Base-by-base conservation (phyloP, 2,888 invertebrate species). In the Zaprionus obscuricornis region DNA sequence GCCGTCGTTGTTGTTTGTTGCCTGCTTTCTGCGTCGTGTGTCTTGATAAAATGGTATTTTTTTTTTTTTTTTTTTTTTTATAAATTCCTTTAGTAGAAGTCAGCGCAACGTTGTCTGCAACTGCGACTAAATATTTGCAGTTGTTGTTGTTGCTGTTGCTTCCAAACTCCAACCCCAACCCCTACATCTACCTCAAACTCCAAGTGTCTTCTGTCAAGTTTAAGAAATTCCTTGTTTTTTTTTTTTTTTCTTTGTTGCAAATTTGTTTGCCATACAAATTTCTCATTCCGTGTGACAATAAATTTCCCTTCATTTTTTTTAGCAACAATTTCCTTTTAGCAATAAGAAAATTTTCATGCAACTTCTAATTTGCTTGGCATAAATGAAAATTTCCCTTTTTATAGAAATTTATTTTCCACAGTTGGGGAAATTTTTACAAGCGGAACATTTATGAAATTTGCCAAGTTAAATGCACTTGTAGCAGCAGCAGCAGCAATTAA, bases 11-110 rank as follows among this genome's bases (percentile, higher is more conserved):
- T 47, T 46, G 24, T 43, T 43, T 24, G 24, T 46, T 22, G 52
- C 46, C 47, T 49, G 63, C 55, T 33, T 40, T 40, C 66, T 62
- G n/a, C 68, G 72, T 85, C 82, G 85, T 86, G 86, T 86, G 74
- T 86, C 86, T 86, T 83, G 82, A 85, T 82, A 85, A 85, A 82
- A 85, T 85, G 83, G 87, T 87, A 87, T 87, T 85, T n/a, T n/a
- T n/a, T n/a, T n/a, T n/a, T n/a, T n/a, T n/a, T n/a, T n/a, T n/a
- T n/a, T n/a, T n/a, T n/a, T n/a, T n/a, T n/a, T 84, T 72, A 77
- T 67, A 87, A 88, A 88, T 87, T 87, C 88, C 77, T 86, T 74
- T 58, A 57, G 64, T 49, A 69, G 66, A 70, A 82, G 76, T 85
- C 83, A 75, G 67, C 65, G 56, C 45, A 33, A 39, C 50, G 27